phyloP scores from a whole-genome alignment of 2,113 vertebrate genomes.

The Ptychochromis oligacanthus region DNA sequence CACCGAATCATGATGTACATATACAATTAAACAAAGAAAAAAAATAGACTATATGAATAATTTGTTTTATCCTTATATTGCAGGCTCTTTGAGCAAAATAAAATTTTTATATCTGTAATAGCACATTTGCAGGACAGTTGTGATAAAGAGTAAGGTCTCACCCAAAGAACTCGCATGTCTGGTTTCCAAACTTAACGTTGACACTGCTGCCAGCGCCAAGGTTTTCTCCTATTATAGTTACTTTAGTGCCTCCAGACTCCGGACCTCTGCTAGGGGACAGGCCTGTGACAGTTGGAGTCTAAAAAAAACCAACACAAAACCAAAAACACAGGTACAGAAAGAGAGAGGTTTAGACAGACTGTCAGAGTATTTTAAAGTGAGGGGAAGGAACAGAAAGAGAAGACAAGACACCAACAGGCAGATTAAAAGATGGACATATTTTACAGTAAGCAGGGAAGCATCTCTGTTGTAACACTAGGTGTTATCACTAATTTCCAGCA shows the following conservation, averaged over 20 bases:
- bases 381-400: neutral
- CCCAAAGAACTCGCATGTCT: conserved; percentile 94
- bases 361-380: neutral
- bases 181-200: conserved; percentile 91
- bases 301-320: neutral
- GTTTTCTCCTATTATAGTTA: conserved; percentile 92
- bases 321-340: conserved; percentile 3
- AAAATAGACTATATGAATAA: too few relatives aligned
- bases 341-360: neutral
- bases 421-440: conserved; percentile 14
- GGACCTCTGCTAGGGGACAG: conserved; percentile 90
- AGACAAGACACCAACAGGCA: neutral
- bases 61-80: too few relatives aligned
- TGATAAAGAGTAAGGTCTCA: conserved; percentile 74
- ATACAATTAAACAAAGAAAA: neutral
- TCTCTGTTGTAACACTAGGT: conserved; percentile 6
- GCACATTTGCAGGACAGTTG: neutral
- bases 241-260: conserved; percentile 95
- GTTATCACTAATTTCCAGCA: conserved; percentile 36
- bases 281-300: conserved; percentile 89
- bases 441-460: conserved; percentile 21
- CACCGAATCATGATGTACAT: neutral
- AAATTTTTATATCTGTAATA: neutral
- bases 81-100: neutral
- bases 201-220: conserved; percentile 93